Conservation (phyloP, 1,140 invertebrate genomes). For the Brachionus rubens region DNA sequence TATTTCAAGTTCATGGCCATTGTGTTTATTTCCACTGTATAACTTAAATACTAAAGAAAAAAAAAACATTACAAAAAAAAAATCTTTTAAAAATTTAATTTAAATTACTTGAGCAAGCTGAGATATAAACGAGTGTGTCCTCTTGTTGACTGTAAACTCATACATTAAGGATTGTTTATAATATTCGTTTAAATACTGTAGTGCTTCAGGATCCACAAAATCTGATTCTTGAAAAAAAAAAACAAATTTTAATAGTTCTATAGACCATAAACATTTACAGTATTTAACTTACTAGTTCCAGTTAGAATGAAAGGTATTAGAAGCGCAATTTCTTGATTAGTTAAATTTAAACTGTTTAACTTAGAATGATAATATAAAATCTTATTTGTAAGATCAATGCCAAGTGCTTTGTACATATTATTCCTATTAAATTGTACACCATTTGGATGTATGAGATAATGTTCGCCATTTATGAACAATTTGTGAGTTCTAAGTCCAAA, state of each 20-base stretch:
- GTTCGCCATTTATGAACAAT: constrained; percentile 27
- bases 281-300: not conserved
- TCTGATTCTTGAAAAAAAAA: not conserved
- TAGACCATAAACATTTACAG: too few relatives aligned
- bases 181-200: constrained; percentile 21
- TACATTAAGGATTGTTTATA: constrained; percentile 18
- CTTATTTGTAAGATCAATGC: not conserved
- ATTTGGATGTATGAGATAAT: not conserved
- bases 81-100: not conserved
- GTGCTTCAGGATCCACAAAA: not conserved
- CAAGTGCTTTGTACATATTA: constrained; percentile 8
- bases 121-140: not conserved
- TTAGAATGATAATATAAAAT: constrained; percentile 15
- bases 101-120: constrained; percentile 14
- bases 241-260: not conserved
- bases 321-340: not conserved
- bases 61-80: not conserved
- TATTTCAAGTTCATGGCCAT: not conserved
- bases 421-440: constrained; percentile 14
- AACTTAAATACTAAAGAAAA: not conserved
- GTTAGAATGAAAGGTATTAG: constrained; percentile 4
- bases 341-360: not conserved
- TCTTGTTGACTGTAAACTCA: not conserved
- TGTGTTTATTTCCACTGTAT: constrained; percentile 11
- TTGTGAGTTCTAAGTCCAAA: not conserved